A percentile compares a stretch with the other conserved stretches of the same genome.
Conservation (phyloP, 2,888 invertebrate species). For the Athalia circularis region DNA sequence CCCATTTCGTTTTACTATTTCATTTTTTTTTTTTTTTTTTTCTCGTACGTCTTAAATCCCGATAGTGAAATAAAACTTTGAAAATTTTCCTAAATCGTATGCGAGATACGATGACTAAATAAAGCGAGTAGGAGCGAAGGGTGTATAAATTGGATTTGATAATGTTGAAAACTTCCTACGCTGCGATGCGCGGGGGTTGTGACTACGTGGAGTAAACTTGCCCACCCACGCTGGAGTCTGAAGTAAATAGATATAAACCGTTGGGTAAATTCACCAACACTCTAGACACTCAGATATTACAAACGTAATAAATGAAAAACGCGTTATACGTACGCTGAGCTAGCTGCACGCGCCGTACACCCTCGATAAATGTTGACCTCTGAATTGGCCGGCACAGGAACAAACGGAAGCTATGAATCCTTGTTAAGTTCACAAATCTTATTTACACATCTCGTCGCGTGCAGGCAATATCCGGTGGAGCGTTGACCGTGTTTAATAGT, state of each 20-base stretch:
- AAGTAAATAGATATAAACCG: too few species aligned
- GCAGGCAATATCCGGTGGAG: slow-evolving; percentile 31
- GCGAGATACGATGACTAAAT: too few species aligned
- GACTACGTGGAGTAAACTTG: not conserved
- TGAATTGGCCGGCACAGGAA: slow-evolving; percentile 10
- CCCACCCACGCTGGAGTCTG: slow-evolving; percentile 9
- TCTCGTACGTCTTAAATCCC: too few species aligned
- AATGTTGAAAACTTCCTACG: slow-evolving; percentile 28
- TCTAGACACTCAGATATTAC: too few species aligned
- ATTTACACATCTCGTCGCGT: slow-evolving; percentile 48
- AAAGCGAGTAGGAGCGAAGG: too few species aligned
- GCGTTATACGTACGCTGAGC: not conserved
- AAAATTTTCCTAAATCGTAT: too few species aligned
- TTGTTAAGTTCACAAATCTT: slow-evolving; percentile 65
- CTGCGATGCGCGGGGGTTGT: slow-evolving; percentile 15
- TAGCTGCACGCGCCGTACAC: slow-evolving; percentile 18
- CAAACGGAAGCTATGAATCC: slow-evolving; percentile 63
- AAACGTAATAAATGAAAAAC: too few species aligned
- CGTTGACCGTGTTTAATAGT: not conserved
- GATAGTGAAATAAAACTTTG: too few species aligned
- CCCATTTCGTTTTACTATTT: too few species aligned
- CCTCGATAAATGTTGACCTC: slow-evolving; percentile 32
- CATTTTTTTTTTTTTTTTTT: too few species aligned
- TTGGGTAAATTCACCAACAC: too few species aligned
- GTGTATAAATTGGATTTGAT: slow-evolving; percentile 22